These are phyloP conservation scores for Spilarctia lutea DNA, from an alignment of 2,888 invertebrate genomes.

Conservation along the genomic window DNA sequence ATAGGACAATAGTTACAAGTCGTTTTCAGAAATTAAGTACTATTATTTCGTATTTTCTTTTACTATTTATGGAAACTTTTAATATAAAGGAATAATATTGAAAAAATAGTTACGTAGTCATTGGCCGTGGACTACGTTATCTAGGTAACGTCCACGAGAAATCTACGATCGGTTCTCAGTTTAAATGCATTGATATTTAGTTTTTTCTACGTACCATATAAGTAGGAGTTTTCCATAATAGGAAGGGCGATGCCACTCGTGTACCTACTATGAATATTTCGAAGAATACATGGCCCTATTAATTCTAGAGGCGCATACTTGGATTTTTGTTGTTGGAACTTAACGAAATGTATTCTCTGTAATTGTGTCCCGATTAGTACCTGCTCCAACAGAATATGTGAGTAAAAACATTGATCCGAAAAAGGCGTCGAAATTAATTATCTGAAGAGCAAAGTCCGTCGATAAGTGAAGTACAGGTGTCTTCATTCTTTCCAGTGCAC, in stretches of 20 bases:
- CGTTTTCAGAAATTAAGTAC: background rate
- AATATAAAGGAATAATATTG: background rate
- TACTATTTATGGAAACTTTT: background rate
- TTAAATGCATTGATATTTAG: conserved; percentile 34
- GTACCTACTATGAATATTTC: conserved; percentile 42
- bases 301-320: conserved; percentile 42
- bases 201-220: conserved; percentile 33
- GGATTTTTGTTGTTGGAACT: conserved; percentile 43
- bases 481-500: conserved; percentile 45
- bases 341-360: conserved; percentile 46
- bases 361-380: conserved; percentile 47
- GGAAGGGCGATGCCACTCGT: conserved; percentile 32
- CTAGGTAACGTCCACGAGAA: conserved; percentile 15
- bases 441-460: conserved; percentile 32
- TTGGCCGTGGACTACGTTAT: conserved; percentile 20
- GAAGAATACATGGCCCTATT: conserved; percentile 43
- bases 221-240: conserved; percentile 35
- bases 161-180: conserved; percentile 35
- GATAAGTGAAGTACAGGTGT: conserved; percentile 34
- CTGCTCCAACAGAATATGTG: conserved; percentile 41
- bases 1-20: background rate
- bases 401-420: conserved; percentile 48
- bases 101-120: conserved; percentile 1
- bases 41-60: background rate
- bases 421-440: conserved; percentile 54